Percentiles rank a stretch among this genome's conserved stretches.
phyloP scores from a whole-genome alignment of 2,888 invertebrate species.

The Sturmia bella region DNA sequence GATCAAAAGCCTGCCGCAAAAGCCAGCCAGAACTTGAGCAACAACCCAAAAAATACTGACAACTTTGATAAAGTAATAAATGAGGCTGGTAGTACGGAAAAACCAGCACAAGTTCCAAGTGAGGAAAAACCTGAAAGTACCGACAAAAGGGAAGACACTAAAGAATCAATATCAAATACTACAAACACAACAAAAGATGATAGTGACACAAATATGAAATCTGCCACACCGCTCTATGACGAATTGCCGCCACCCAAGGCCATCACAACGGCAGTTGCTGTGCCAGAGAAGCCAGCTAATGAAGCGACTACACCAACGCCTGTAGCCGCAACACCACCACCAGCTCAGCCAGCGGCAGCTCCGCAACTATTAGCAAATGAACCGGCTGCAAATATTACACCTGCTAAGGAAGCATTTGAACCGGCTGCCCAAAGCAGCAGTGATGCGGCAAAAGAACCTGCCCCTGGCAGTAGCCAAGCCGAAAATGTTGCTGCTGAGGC shows the following conservation, averaged over 20 bases:
- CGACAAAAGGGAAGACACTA: not conserved
- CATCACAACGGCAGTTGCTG: conserved; percentile 17
- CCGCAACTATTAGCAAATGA: conserved; percentile 33
- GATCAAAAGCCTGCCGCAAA: conserved; percentile 5
- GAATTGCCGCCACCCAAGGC: conserved; percentile 49
- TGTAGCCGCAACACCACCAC: conserved; percentile 8
- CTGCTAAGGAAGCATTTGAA: conserved; percentile 14
- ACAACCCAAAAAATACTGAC: conserved; percentile 1
- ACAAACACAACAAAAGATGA: conserved; percentile 28
- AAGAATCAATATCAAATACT: conserved; percentile 60
- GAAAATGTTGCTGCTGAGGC: conserved; percentile 37
- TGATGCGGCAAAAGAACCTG: not conserved
- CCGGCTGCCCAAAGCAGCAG: not conserved
- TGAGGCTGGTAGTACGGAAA: not conserved
- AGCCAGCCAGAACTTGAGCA: not conserved
- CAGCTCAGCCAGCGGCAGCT: conserved; percentile 20
- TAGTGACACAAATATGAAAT: conserved; percentile 39
- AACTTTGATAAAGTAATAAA: conserved; percentile 14
- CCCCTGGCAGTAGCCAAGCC: not conserved
- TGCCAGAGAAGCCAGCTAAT: conserved; percentile 44
- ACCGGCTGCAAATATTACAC: conserved; percentile 40
- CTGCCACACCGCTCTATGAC: conserved; percentile 50
- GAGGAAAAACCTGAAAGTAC: conserved; percentile 5
- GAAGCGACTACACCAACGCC: conserved; percentile 31
- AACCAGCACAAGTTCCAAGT: not conserved